Conservation (phyloP, 2,888 invertebrate genomes). For the Epinotia brunnichana region DNA sequence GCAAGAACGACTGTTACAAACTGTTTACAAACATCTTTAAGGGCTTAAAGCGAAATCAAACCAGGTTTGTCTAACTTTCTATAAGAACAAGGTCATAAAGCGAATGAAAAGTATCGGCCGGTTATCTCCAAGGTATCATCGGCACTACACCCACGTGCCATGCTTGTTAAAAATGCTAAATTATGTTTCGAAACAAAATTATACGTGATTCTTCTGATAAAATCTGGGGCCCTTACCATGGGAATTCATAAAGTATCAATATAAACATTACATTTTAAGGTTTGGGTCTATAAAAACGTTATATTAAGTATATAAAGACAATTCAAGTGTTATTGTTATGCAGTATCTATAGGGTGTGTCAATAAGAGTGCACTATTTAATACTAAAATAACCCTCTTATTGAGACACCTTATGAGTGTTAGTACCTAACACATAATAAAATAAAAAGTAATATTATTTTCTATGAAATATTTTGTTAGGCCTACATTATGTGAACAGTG, state of each 20-base stretch:
- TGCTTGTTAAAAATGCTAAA: constrained; percentile 23
- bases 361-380: too few species aligned
- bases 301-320: too few species aligned
- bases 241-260: neutral
- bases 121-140: constrained; percentile 16
- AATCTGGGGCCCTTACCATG: constrained; percentile 12
- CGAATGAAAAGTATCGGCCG: neutral
- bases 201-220: constrained; percentile 21
- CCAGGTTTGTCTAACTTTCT: constrained; percentile 1
- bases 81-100: constrained; percentile 4
- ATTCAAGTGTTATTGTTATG: too few species aligned
- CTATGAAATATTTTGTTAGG: too few species aligned
- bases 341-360: too few species aligned
- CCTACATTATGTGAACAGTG: too few species aligned
- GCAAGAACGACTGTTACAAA: neutral
- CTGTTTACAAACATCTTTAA: neutral
- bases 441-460: too few species aligned
- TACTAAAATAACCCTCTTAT: too few species aligned
- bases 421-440: too few species aligned
- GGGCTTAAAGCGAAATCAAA: neutral
- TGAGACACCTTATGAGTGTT: too few species aligned
- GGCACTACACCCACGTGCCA: constrained; percentile 21
- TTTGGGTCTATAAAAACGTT: too few species aligned
- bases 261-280: neutral
- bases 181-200: constrained; percentile 28